These are phyloP conservation scores for Elgonia sp. DNA, from an alignment of 2,888 invertebrate genomes.

Conservation along the genomic window DNA sequence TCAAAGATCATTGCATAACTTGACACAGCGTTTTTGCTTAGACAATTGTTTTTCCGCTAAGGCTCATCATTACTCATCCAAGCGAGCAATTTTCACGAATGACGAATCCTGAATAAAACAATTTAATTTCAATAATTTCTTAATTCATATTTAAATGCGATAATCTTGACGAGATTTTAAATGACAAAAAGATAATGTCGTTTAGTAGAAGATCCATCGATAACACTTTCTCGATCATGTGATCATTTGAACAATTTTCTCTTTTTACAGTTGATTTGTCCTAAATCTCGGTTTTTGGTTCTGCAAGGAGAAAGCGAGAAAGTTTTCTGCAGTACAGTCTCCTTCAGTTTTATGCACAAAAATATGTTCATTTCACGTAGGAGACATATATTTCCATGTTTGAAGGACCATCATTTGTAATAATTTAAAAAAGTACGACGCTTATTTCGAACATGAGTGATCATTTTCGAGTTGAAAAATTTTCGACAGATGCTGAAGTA, in stretches of 20 bases:
- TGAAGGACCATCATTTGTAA: conserved; percentile 15
- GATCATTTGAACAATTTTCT: conserved; percentile 45
- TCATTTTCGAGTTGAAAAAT: background rate
- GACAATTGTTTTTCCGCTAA: background rate
- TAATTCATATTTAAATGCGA: background rate
- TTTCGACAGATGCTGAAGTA: background rate
- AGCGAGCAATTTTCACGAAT: background rate
- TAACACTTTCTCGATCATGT: conserved; percentile 38
- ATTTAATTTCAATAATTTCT: background rate
- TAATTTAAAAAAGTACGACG: background rate
- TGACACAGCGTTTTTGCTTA: background rate
- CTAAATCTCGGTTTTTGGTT: conserved; percentile 59
- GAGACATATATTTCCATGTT: background rate
- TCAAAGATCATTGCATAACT: conserved; percentile 9
- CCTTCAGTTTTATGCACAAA: conserved; percentile 31
- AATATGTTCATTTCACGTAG: conserved; percentile 21
- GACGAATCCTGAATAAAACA: background rate
- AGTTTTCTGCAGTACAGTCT: conserved; percentile 40
- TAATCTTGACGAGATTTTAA: background rate
- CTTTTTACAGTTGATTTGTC: conserved; percentile 61
- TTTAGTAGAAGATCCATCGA: background rate
- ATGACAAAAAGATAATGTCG: background rate
- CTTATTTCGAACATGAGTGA: conserved; percentile 22
- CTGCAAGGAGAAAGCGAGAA: conserved; percentile 59
- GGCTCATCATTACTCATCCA: conserved; percentile 8